Conservation (phyloP, 1,140 invertebrate genomes). For the Heliconius hewitsoni region DNA sequence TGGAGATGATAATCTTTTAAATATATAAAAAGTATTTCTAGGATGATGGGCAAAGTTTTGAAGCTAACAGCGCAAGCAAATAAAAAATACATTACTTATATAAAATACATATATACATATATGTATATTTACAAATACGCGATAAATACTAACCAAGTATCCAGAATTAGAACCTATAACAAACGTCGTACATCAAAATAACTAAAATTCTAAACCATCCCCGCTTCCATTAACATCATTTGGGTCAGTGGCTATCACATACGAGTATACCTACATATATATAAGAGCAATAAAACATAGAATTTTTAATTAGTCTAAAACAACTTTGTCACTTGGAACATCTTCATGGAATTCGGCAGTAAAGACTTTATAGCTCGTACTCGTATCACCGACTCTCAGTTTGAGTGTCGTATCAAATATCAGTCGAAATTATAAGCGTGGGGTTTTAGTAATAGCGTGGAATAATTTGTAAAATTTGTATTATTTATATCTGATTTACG, state of each 20-base stretch:
- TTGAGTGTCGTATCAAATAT: constrained; percentile 42
- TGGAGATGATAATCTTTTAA: no score
- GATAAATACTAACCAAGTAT: no score
- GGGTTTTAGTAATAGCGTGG: neutral
- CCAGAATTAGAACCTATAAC: neutral
- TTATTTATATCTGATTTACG: no score
- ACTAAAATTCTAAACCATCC: neutral
- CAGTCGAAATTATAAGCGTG: constrained; percentile 34
- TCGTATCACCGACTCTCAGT: constrained; percentile 31
- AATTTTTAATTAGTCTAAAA: constrained; percentile 16
- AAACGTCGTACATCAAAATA: neutral
- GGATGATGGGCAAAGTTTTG: no score
- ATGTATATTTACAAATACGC: no score
- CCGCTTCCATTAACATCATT: neutral
- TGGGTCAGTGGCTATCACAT: neutral
- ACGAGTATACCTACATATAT: neutral
- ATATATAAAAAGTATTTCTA: no score
- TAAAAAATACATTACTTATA: no score
- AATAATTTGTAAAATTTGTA: neutral
- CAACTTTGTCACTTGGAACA: constrained; percentile 13
- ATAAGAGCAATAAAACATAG: neutral
- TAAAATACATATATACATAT: no score
- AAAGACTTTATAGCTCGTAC: constrained; percentile 36
- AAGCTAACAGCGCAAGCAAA: no score
- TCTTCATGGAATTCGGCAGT: constrained; percentile 32